Evolutionary conservation across 2,113 vertebrate genomes (phyloP), one percentile per base, ranked within the genome.

Genomic region (Phrynosoma blainvillii): DNA sequence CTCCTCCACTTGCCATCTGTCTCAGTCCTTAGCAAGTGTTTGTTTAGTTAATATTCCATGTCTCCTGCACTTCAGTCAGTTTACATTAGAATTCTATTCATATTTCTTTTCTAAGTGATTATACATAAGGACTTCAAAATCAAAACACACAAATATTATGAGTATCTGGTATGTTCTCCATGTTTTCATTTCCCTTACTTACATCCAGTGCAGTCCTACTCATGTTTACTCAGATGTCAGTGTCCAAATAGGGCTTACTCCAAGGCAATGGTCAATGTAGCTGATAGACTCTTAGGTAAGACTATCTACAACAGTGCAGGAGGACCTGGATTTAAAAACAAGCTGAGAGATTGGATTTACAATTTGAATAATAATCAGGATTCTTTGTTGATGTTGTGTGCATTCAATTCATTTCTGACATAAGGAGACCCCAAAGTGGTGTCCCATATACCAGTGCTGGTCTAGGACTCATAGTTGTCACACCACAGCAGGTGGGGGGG

Each of bases 101-200:
- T 13, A 84, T 84, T 56, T 32, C 14, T 74, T 59, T 14, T 36
- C 20, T 59, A 74, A 56, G 52, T 56, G 30, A 86, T 68, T 78
- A 65, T 30, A 78, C 27, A 66, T n/a, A 78, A 85, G n/a, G 65
- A 25, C 32, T 84, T 74, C 42, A 42, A 62, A 66, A 65, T 81
- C 65, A 81, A 74, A 73, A 36, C 27, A 74, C 47, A 68, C 23
- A 42, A 77, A 77, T 65, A 30, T 81, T 66, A 65, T 42, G 74
- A 77, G 10, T 18, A 3, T n/a, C 13, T 30, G 16, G 12, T 18
- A 52, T 66, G 40, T 65, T 23, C 68, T 78, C 40, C 30, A 86
- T 68, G 27, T 68, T 86, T 86, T 78, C 27, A 86, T 77, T 78
- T 86, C 75, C 30, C n/a, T 78, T 78, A 78, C n/a, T 78, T 78